phyloP scores from a whole-genome alignment of 2,113 vertebrate genomes.

The Larimichthys crocea region DNA sequence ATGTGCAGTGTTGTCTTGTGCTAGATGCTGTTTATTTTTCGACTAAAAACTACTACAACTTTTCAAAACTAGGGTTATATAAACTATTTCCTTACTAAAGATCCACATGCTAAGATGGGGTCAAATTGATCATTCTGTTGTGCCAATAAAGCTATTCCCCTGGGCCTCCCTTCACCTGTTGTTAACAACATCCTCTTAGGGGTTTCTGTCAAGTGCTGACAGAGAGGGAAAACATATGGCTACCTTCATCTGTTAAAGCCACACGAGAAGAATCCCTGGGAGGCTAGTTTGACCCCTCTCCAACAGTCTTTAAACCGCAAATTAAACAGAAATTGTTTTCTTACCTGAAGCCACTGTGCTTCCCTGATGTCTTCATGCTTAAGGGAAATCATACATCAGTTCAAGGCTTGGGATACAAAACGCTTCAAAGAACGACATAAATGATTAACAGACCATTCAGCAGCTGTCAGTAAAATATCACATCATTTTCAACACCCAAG shows the following conservation, averaged over 20 bases:
- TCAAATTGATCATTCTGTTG: slow-evolving; percentile 64
- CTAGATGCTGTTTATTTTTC: background rate
- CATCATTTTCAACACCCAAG: slow-evolving; percentile 31
- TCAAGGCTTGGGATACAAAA: slow-evolving; percentile 36
- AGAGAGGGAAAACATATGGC: slow-evolving; percentile 68
- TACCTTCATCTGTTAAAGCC: slow-evolving; percentile 64
- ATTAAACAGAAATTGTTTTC: slow-evolving; percentile 69
- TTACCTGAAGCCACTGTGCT: slow-evolving; percentile 48
- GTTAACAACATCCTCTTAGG: slow-evolving; percentile 62
- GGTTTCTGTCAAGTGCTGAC: slow-evolving; percentile 69
- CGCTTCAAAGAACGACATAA: slow-evolving; percentile 24
- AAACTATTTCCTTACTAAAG: slow-evolving; percentile 1
- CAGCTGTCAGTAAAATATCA: slow-evolving; percentile 59
- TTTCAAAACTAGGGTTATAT: background rate
- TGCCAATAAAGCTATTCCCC: slow-evolving; percentile 60
- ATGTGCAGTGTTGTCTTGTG: background rate
- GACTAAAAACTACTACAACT: background rate
- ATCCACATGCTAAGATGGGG: slow-evolving; percentile 40
- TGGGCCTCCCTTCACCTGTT: slow-evolving; percentile 74
- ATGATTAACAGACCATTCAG: slow-evolving; percentile 43
- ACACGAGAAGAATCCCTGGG: slow-evolving; percentile 59
- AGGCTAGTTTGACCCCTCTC: slow-evolving; percentile 73
- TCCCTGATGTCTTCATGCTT: slow-evolving; percentile 48
- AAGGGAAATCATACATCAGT: slow-evolving; percentile 38
- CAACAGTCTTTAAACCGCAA: slow-evolving; percentile 60